phyloP scores from a whole-genome alignment of 2,797 vertebrate genomes.

The Myotis myotis region DNA sequence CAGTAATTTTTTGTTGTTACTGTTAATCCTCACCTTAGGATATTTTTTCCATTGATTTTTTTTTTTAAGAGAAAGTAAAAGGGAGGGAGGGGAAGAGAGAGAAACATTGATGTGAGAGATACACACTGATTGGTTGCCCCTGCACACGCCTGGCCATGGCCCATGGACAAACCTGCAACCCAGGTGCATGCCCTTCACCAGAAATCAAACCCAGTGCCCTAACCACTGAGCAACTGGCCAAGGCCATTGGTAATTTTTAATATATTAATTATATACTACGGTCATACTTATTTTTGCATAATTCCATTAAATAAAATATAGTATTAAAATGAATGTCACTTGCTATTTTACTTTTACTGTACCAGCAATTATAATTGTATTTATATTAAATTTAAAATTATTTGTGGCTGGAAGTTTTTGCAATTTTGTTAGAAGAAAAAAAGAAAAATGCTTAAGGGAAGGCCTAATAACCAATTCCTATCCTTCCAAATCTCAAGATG shows the following conservation, averaged over 20 bases:
- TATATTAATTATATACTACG: neutral
- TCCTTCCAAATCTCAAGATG: conserved; percentile 7
- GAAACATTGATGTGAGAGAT: no score
- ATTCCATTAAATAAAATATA: conserved; percentile 6
- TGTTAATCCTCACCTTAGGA: no score
- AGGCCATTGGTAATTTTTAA: neutral
- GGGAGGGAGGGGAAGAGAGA: no score
- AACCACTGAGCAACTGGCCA: no score
- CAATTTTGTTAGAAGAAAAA: neutral
- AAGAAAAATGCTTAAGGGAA: conserved; percentile 3
- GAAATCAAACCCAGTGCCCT: no score
- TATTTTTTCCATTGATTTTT: no score
- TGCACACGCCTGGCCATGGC: no score
- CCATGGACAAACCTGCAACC: no score
- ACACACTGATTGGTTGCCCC: no score
- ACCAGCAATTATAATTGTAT: neutral
- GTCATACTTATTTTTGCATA: neutral
- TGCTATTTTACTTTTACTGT: neutral
- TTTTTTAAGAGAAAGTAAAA: no score
- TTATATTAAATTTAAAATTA: conserved; percentile 20
- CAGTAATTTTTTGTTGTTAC: no score
- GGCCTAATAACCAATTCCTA: neutral
- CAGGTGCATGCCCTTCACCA: no score
- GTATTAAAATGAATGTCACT: conserved; percentile 39
- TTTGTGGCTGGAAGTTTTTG: conserved; percentile 13